Conservation (phyloP, 2,888 invertebrate species). For the Bedellia somnulentella region DNA sequence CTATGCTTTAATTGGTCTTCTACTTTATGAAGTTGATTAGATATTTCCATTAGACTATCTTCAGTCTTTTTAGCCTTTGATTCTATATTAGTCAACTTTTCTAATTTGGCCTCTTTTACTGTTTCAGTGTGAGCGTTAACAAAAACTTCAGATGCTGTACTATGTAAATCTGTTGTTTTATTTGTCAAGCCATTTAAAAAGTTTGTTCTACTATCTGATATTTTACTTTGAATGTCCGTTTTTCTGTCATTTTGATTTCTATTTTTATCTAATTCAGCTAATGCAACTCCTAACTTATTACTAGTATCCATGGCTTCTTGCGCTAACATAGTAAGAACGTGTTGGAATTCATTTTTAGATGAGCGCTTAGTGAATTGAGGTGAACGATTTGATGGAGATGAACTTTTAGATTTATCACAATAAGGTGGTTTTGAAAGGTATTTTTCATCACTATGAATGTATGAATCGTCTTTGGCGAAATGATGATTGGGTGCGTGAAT, state of each 20-base stretch:
- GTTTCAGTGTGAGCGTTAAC: constrained; percentile 4
- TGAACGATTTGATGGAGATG: constrained; percentile 61
- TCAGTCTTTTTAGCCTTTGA: constrained; percentile 47
- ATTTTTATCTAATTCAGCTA: constrained; percentile 61
- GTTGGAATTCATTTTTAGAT: constrained; percentile 64
- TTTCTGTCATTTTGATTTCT: constrained; percentile 36
- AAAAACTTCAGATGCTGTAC: no score
- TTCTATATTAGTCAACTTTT: constrained; percentile 11
- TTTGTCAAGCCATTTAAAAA: constrained; percentile 49
- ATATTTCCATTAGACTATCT: constrained; percentile 51
- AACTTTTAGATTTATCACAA: constrained; percentile 54
- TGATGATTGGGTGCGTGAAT: constrained; percentile 37
- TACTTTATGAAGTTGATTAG: constrained; percentile 47
- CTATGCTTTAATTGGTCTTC: constrained; percentile 51
- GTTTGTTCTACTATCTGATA: constrained; percentile 49
- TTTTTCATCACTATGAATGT: constrained; percentile 49
- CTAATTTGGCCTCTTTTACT: constrained; percentile 15
- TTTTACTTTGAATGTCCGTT: constrained; percentile 44
- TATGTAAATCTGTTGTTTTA: constrained; percentile 15
- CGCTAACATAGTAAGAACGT: constrained; percentile 72
- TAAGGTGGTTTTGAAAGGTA: constrained; percentile 50
- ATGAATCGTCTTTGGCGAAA: constrained; percentile 57
- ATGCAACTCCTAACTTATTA: constrained; percentile 67
- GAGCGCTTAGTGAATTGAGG: constrained; percentile 49
- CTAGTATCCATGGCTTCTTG: constrained; percentile 77